Evolutionary conservation across 2,888 invertebrate species (phyloP), one percentile per base, ranked within the genome.

Genomic region (Synergus itoensis): DNA sequence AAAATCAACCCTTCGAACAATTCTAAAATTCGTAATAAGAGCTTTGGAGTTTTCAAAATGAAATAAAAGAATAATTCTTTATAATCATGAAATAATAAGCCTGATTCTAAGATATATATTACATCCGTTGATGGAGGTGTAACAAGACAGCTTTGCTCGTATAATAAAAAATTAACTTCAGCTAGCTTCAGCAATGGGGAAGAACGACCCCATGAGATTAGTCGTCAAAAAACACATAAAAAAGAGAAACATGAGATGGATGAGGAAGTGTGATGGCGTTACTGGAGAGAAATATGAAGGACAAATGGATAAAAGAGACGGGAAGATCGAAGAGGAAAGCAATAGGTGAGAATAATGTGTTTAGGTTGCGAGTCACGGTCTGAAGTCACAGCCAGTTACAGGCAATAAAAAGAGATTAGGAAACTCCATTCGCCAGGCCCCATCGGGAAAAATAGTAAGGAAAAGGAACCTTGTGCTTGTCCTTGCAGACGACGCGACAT

Each of bases 331-430:
- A 77, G 67, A n/a, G 48, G n/a, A 64, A 48, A 60, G 67, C n/a
- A 78, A 67, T 63, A 75, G 64, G 65, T 77, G 82, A 81, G 77
- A 82, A 81, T 82, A 82, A 81, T 82, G 80, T 83, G 87, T 86
- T 90, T 86, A 81, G 86, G 79, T 89, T 89, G 86, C 88, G 79
- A 84, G 82, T 85, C 89, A 87, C 89, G 87, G 82, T 80, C 81
- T 75, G 77, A 80, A 90, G 89, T 89, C 89, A 85, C 87, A 87
- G 87, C 81, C 87, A 88, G 89, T 90, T 89, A 88, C 88, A 87
- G 88, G 85, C 89, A 88, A 90, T 90, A 89, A 89, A 90, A 90
- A 89, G 88, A 87, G 89, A 90, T 90, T 90, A 90, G 88, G 88
- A 90, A 87, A 88, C 87, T 88, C 86, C 86, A 89, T 89, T 85